These are phyloP conservation scores for Agrypnia vestita DNA, from an alignment of 1,140 invertebrate species.

Conservation along the genomic window DNA sequence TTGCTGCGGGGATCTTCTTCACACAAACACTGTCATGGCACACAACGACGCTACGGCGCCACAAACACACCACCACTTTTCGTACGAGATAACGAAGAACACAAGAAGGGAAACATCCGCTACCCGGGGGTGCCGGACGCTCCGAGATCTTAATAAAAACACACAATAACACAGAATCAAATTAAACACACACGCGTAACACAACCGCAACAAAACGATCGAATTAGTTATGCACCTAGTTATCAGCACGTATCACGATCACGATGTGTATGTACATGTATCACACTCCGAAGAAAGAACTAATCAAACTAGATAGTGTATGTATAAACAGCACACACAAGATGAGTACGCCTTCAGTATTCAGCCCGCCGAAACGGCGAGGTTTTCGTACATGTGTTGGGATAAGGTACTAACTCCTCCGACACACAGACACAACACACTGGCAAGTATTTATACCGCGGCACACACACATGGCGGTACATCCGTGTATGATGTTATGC, in stretches of 20 bases:
- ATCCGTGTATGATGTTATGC: constrained; percentile 47
- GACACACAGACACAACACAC: constrained; percentile 29
- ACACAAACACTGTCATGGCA: constrained; percentile 44
- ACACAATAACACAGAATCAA: constrained; percentile 42
- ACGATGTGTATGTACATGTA: constrained; percentile 21
- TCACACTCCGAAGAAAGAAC: constrained; percentile 9
- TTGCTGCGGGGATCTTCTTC: constrained; percentile 16
- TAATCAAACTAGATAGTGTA: constrained; percentile 29
- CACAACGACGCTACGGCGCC: constrained; percentile 47
- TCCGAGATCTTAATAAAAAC: constrained; percentile 32
- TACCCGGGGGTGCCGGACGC: constrained; percentile 24
- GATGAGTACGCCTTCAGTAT: constrained; percentile 44
- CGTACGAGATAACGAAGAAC: constrained; percentile 38
- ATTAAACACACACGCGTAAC: constrained; percentile 23
- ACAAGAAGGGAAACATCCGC: constrained; percentile 40
- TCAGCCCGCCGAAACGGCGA: constrained; percentile 11
- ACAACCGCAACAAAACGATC: constrained; percentile 34
- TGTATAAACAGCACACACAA: constrained; percentile 36
- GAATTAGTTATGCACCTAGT: constrained; percentile 40
- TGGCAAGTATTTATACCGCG: constrained; percentile 30
- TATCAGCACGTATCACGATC: constrained; percentile 33
- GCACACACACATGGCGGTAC: constrained; percentile 40
- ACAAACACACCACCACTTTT: constrained; percentile 38
- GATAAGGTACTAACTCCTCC: constrained; percentile 29
- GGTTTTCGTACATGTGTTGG: constrained; percentile 30